Base-by-base conservation (phyloP, 2,888 invertebrate genomes). In the Lasioglossum villosulum region DNA sequence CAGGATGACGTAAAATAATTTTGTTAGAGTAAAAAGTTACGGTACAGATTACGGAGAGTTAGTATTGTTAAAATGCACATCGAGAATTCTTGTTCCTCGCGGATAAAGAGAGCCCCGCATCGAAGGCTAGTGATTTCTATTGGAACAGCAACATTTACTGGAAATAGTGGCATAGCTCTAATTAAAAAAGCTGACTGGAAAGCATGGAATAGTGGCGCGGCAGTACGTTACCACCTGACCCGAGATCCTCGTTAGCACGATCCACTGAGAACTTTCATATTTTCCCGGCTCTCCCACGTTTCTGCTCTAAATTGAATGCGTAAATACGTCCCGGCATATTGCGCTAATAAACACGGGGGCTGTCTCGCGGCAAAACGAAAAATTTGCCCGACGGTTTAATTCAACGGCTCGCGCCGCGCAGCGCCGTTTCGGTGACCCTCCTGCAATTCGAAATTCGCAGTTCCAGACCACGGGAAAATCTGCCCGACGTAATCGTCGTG, bases 321-420 rank as follows among this genome's bases (percentile, higher is more conserved):
- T 39, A 30, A 56, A 75, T 75, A 42, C 34, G 37, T 39, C 39
- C 30, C n/a, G 34, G n/a, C 68, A n/a, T 75, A 59, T 52, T 56
- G 52, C 74, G 66, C 74, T 75, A 75, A 75, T 80, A 80, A 80
- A 80, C 75, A 42, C 68, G 27, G 48, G n/a, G 16, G 23, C 23
- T 19, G 30, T 52, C 34, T 52, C 10, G n/a, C n/a, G 56, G 23
- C 27, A 66, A 66, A 74, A 75, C 52, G 30, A 63, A 63, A 63
- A 80, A 80, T 59, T 56, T 56, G 37, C 27, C 34, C 34, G 42
- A 52, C 34, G 52, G 52, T 52, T 52, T 52, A 52, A 52, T 56
- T 42, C 42, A 68, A 48, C 52, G 39, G 16, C n/a, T 34, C 52
- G 34, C 56, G 16, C 37, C 37, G 37, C 37, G 14, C 1, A n/a